Evolutionary conservation across 2,113 vertebrate genomes (phyloP), one percentile per base, ranked within the genome.

Genomic region (Maccullochella peelii): DNA sequence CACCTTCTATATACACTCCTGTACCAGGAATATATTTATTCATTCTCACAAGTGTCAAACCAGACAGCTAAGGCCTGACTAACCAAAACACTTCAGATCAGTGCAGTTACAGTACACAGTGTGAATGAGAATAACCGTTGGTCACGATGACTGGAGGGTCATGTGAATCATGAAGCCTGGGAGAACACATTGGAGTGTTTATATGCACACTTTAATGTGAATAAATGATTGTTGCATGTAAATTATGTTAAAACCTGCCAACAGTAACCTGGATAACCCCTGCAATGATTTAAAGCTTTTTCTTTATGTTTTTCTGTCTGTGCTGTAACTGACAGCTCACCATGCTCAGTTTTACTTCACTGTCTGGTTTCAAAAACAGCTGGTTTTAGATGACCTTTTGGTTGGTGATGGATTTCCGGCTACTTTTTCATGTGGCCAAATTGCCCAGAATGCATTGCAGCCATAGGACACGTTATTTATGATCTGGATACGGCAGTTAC

Each of bases 31-130:
- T 54, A 6, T 54, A 9, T 75, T 18, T 23, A 4, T 67, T 62
- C 47, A 50, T 58, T 73, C 0, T 9, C 42, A 62, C 30, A 57
- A 20, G 23, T 42, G 33, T 30, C 52, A 61, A 44, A 68, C 20
- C 44, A 49, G 2, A 78, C 30, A 40, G 71, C 18, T 76, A 18
- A 0, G 50, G 36, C 8, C 8, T 2, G 36, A 72, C 3, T 12
- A 8, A 57, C 12, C 23, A 15, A 5, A 3, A 66, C 11, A 30
- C 11, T 16, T 27, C 27, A 47, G 40, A 36, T 50, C 42, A 12
- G 75, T 62, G 73, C 47, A 63, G 57, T 57, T 70, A 50, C 72
- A 85, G 70, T 38, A 30, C 40, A 14, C 0, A 38, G 50, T 36
- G 81, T 14, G 44, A 44, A 27, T 14, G 27, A 71, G 8, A 9